Conservation (phyloP, 2,113 vertebrate genomes). For the Anolis carolinensis region DNA sequence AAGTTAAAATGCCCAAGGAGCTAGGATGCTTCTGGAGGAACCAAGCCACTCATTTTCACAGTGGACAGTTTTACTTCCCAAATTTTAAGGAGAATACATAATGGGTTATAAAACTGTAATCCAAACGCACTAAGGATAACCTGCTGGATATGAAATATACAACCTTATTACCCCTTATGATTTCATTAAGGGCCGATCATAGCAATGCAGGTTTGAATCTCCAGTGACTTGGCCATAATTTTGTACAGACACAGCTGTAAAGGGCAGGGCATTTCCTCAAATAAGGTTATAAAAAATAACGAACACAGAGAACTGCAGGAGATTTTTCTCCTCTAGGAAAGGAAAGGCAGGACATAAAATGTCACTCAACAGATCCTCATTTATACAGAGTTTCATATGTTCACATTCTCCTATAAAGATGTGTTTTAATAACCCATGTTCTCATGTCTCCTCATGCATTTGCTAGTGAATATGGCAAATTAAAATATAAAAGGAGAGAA, state of each 20-base stretch:
- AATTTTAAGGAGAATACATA: slow-evolving; percentile 33
- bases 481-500: neutral
- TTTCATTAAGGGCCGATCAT: slow-evolving; percentile 29
- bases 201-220: slow-evolving; percentile 37
- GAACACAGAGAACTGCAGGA: slow-evolving; percentile 15
- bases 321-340: slow-evolving; percentile 31
- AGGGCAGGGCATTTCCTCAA: slow-evolving; percentile 47
- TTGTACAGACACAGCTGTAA: slow-evolving; percentile 36
- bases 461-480: neutral
- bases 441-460: slow-evolving; percentile 17
- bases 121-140: slow-evolving; percentile 19
- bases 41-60: slow-evolving; percentile 30
- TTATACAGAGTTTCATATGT: slow-evolving; percentile 25
- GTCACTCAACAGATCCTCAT: slow-evolving; percentile 4
- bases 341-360: slow-evolving; percentile 40
- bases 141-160: slow-evolving; percentile 31
- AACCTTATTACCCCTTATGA: slow-evolving; percentile 36
- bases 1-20: neutral
- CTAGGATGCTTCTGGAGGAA: slow-evolving; percentile 1
- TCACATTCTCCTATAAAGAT: slow-evolving; percentile 8
- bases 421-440: slow-evolving; percentile 26
- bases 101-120: slow-evolving; percentile 42
- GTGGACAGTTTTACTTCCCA: slow-evolving; percentile 28
- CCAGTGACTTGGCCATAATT: slow-evolving; percentile 37
- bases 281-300: slow-evolving; percentile 31